These are phyloP conservation scores for Acanthiza pusilla DNA, from an alignment of 2,797 vertebrate species.

Conservation along the genomic window DNA sequence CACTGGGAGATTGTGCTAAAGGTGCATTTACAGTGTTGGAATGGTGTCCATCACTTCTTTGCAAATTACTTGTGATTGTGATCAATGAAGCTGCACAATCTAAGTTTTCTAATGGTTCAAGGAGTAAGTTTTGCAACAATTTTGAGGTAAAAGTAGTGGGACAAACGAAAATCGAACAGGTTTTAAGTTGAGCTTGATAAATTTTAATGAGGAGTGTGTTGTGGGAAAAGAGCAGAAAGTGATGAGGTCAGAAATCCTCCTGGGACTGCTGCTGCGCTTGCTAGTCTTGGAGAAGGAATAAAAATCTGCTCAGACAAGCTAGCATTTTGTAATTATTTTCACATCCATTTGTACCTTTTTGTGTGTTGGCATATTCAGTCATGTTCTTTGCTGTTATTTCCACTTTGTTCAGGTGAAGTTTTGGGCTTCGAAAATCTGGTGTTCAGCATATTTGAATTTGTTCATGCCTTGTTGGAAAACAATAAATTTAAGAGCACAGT, in stretches of 20 bases:
- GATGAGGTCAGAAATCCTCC: neutral
- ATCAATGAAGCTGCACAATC: neutral
- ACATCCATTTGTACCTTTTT: neutral
- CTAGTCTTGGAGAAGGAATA: neutral
- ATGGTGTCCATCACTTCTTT: neutral
- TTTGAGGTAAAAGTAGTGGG: neutral
- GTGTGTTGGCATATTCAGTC: neutral
- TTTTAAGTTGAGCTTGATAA: neutral
- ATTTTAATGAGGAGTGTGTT: neutral
- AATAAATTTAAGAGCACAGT: slow-evolving; percentile 97
- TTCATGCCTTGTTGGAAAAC: slow-evolving; percentile 95
- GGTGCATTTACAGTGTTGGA: neutral
- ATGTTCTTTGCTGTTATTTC: neutral
- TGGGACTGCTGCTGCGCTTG: neutral
- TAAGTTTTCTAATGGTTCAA: neutral
- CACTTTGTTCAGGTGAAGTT: slow-evolving; percentile 86
- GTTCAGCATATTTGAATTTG: slow-evolving; percentile 98
- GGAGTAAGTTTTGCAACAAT: neutral
- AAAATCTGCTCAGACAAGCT: neutral
- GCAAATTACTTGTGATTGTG: neutral
- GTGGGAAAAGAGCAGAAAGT: neutral
- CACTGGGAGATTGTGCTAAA: neutral
- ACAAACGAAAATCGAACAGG: neutral
- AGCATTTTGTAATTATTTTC: neutral
- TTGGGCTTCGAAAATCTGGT: slow-evolving; percentile 98